Conservation (phyloP, 2,797 vertebrate species). For the Triplophysa yarkandensis region DNA sequence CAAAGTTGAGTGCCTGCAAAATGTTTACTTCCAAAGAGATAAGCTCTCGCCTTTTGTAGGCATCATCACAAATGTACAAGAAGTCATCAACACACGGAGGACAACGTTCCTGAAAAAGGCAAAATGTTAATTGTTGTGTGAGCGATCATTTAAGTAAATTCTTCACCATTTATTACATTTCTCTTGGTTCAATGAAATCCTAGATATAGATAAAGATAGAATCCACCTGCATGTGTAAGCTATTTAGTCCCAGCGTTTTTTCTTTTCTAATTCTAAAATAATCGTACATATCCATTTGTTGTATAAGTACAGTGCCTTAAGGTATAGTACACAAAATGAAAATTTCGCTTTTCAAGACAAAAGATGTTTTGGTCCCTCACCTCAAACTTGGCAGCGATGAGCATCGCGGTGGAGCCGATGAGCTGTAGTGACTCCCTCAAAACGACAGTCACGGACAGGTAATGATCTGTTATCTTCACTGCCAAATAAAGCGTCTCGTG, state of each 20-base stretch:
- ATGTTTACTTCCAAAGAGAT: conserved; percentile 83
- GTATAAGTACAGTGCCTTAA: no score
- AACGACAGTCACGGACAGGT: conserved; percentile 71
- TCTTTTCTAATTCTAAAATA: no score
- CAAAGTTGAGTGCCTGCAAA: conserved; percentile 82
- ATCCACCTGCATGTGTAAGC: no score
- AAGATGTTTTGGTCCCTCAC: conserved; percentile 63
- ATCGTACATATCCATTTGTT: no score
- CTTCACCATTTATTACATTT: no score
- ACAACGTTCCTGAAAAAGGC: conserved; percentile 76
- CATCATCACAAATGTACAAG: conserved; percentile 85
- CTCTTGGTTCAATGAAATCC: no score
- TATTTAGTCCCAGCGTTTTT: no score
- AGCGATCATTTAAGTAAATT: not conserved
- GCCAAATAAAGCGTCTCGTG: conserved; percentile 92
- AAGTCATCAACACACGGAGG: conserved; percentile 84
- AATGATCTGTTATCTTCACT: conserved; percentile 90
- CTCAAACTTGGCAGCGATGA: conserved; percentile 94
- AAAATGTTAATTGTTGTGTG: not conserved
- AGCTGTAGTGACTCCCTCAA: conserved; percentile 85
- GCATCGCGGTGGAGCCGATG: conserved; percentile 84
- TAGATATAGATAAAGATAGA: no score
- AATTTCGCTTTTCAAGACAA: no score
- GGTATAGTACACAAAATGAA: no score
- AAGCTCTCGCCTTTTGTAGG: conserved; percentile 82